A percentile compares a stretch with the other conserved stretches of the same genome.
These are phyloP conservation scores for Paguma larvata DNA, from an alignment of 2,797 vertebrate species.

Conservation along the genomic window DNA sequence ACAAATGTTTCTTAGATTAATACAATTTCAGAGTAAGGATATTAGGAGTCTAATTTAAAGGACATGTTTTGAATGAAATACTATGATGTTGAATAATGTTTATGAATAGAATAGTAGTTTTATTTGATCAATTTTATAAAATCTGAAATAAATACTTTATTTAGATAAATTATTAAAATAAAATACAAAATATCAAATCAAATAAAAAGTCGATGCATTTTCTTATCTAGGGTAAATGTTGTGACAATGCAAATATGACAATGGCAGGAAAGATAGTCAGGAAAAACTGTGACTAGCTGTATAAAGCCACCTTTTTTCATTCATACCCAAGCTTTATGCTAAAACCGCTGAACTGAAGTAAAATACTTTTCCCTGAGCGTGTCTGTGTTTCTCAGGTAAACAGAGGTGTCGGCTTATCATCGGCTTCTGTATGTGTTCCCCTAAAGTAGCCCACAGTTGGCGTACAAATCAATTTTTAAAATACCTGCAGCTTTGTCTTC, in stretches of 20 bases:
- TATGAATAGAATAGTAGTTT: neutral
- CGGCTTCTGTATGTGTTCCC: neutral
- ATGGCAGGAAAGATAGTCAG: neutral
- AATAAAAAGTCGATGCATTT: neutral
- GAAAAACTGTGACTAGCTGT: neutral
- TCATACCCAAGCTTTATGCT: neutral
- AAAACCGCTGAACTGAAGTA: neutral
- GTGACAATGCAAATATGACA: neutral
- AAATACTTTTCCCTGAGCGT: neutral
- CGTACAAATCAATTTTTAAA: conserved; percentile 34
- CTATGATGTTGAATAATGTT: neutral
- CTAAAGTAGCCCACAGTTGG: neutral
- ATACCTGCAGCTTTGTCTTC: neutral
- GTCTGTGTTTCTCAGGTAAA: neutral
- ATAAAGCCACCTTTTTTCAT: neutral
- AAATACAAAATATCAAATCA: neutral
- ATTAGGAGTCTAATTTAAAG: neutral
- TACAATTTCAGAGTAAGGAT: neutral
- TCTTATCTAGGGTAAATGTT: neutral
- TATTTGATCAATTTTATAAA: neutral
- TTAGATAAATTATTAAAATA: neutral
- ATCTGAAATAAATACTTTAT: neutral
- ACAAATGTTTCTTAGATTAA: neutral
- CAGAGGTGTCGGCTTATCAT: neutral
- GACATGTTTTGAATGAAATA: neutral